phyloP scores from a whole-genome alignment of 2,888 invertebrate genomes.

The Phortica okadai region DNA sequence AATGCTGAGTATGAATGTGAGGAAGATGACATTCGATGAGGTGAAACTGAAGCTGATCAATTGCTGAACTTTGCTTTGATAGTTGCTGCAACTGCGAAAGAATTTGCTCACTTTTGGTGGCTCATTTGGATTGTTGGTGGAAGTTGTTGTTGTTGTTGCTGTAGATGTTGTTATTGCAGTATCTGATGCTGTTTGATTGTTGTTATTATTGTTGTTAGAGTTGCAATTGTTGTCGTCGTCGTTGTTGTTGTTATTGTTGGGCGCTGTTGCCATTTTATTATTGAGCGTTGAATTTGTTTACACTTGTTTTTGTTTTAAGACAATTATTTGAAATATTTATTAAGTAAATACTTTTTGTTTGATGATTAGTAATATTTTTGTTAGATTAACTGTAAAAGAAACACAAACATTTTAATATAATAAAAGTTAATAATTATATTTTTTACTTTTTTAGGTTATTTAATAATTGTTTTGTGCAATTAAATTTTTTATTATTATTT shows the following conservation, averaged over 20 bases:
- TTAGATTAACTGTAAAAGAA: too few species aligned
- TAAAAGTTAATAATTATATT: too few species aligned
- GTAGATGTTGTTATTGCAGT: slow-evolving; percentile 28
- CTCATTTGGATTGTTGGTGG: slow-evolving; percentile 45
- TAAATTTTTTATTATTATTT: neutral
- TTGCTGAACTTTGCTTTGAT: slow-evolving; percentile 74
- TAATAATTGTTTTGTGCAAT: slow-evolving; percentile 43
- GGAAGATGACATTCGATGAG: slow-evolving; percentile 72
- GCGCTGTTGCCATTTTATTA: slow-evolving; percentile 32
- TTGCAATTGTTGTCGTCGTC: slow-evolving; percentile 23
- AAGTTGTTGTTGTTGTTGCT: slow-evolving; percentile 31
- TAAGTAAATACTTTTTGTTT: too few species aligned
- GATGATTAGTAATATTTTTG: too few species aligned
- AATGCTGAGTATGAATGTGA: slow-evolving; percentile 73
- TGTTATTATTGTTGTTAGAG: slow-evolving; percentile 38
- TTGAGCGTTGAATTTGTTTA: neutral
- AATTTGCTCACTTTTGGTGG: slow-evolving; percentile 68
- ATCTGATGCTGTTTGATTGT: slow-evolving; percentile 32
- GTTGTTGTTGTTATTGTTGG: slow-evolving; percentile 18
- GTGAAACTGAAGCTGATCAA: slow-evolving; percentile 75
- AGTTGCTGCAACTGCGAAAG: slow-evolving; percentile 71
- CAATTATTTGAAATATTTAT: too few species aligned
- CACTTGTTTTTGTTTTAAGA: too few species aligned
- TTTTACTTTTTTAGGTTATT: too few species aligned
- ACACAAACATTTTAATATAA: too few species aligned